Base-by-base conservation (phyloP, 2,113 vertebrate genomes). In the Xenotilapia longispinis region DNA sequence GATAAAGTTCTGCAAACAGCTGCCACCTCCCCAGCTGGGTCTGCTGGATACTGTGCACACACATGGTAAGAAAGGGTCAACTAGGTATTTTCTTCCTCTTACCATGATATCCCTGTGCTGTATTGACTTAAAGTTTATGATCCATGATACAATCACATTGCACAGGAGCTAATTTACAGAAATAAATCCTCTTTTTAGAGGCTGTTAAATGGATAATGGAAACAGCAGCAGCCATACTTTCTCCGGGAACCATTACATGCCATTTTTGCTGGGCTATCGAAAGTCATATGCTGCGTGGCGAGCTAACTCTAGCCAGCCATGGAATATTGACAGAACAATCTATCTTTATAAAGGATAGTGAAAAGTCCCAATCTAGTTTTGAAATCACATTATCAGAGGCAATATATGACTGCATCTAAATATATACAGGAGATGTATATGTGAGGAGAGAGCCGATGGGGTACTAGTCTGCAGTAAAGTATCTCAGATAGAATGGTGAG, bases 91-190 rank as follows among this genome's bases (percentile, higher is more conserved):
- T 94, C 93, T 95, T 93, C 96, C 91, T 83, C 84, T 85, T 95
- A 96, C 94, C 91, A 93, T 85, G 80, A 93, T 95, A 94, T 97
- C 96, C 96, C 96, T 93, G 94, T 95, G 94, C 97, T 95, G 94
- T 98, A 98, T 98, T 98, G 98, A 98, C 97, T 97, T 96, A 97
- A 97, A 97, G 96, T 99, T 99, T 98, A 98, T 97, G 98, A 97
- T 97, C 97, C 98, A 97, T 98, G 97, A 96, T 96, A 97, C 96
- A 91, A 88, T 97, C 96, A 95, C 98, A 97, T 97, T 98, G 97
- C 97, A 97, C 96, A 95, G 95, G 91, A 95, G 94, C 97, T 98
- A 97, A 99, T 98, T 99, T 97, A 96, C 95, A 95, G 96, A 97
- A 96, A 97, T 98, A 98, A 98, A 98, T 98, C 96, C 96, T 97